These are phyloP conservation scores for Forpus xanthops DNA, from an alignment of 2,797 vertebrate species.

Conservation along the genomic window DNA sequence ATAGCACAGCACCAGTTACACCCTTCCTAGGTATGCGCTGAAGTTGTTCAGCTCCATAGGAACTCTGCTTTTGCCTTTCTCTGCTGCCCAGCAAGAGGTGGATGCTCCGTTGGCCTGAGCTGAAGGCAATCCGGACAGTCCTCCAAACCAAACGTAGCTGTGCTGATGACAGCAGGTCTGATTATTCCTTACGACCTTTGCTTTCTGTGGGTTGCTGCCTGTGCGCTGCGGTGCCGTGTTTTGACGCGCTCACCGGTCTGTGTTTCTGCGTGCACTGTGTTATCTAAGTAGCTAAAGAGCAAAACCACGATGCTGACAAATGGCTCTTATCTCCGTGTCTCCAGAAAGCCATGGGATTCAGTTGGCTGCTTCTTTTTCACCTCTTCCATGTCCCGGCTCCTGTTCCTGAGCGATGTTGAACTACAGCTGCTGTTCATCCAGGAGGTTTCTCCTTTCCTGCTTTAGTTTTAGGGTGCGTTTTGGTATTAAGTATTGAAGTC, in stretches of 20 bases:
- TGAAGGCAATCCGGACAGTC: conserved; percentile 44
- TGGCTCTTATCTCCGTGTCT: neutral
- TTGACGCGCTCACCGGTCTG: neutral
- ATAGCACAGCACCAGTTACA: conserved; percentile 49
- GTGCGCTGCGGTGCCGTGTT: neutral
- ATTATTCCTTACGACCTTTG: conserved; percentile 63
- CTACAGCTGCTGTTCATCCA: neutral
- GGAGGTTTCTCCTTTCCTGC: neutral
- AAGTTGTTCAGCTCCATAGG: conserved; percentile 16
- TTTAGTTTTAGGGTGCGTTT: neutral
- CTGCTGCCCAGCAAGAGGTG: conserved; percentile 24
- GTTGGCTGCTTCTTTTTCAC: neutral
- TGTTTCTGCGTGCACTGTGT: neutral
- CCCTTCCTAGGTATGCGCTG: conserved; percentile 52
- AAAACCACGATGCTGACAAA: neutral
- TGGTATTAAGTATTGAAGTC: neutral
- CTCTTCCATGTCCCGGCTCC: neutral
- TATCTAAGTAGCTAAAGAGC: neutral
- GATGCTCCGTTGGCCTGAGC: conserved; percentile 40
- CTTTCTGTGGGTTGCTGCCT: conserved; percentile 29
- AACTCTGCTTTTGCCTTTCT: conserved; percentile 34
- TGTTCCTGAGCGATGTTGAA: neutral
- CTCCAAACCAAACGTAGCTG: conserved; percentile 59
- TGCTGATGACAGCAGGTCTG: conserved; percentile 59
- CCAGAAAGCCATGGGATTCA: neutral